These are phyloP conservation scores for Agrochola circellaris DNA, from an alignment of 2,888 invertebrate genomes.

Conservation along the genomic window DNA sequence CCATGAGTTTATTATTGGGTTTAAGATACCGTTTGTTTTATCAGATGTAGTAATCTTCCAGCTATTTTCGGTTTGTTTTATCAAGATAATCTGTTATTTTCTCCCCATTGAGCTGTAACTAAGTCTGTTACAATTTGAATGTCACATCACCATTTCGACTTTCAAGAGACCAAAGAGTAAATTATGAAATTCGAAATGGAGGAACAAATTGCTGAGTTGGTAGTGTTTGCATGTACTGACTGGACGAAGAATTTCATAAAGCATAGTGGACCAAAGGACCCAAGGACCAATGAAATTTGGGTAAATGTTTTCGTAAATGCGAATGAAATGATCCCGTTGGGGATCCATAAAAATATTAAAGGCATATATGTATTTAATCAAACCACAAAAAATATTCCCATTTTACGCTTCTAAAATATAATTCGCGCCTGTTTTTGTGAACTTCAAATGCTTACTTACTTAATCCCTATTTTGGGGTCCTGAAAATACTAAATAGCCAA, in stretches of 20 bases:
- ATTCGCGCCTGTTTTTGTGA: background rate
- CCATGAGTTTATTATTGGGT: constrained; percentile 58
- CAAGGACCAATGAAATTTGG: background rate
- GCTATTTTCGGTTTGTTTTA: constrained; percentile 59
- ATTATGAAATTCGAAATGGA: background rate
- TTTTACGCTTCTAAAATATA: background rate
- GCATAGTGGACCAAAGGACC: background rate
- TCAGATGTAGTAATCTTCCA: constrained; percentile 58
- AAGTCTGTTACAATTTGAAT: constrained; percentile 23
- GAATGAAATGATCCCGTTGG: background rate
- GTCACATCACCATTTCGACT: constrained; percentile 14
- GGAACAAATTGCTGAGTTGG: background rate
- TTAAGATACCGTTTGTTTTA: constrained; percentile 61
- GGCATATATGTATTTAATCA: background rate
- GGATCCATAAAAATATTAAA: background rate
- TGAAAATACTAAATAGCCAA: background rate
- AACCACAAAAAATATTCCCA: background rate
- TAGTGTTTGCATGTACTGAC: background rate
- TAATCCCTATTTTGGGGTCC: background rate
- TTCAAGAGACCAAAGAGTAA: background rate
- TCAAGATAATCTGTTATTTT: constrained; percentile 48
- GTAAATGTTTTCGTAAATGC: background rate
- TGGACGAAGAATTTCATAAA: background rate
- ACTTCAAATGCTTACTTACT: too few species aligned
- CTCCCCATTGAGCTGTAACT: constrained; percentile 34